Percentiles rank a stretch among this genome's conserved stretches.
Conservation (phyloP, 2,797 vertebrate species). For the Tauraco hartlaubi region DNA sequence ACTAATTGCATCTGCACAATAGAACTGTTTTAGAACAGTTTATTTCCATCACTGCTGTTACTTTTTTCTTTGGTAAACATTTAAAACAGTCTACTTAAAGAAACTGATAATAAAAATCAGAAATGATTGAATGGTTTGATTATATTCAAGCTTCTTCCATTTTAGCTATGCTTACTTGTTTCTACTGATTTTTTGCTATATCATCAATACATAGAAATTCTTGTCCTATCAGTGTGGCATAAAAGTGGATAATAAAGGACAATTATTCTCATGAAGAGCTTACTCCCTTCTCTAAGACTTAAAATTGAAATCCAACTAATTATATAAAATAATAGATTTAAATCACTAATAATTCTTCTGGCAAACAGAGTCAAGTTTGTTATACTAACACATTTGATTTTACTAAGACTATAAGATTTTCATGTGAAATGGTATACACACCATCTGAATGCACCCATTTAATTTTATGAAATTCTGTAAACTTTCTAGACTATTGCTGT, state of each 20-base stretch:
- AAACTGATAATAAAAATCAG: not conserved
- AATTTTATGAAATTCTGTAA: not conserved
- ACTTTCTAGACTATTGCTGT: not conserved
- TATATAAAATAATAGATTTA: not conserved
- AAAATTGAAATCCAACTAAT: not conserved
- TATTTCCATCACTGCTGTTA: not conserved
- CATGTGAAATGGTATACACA: not conserved
- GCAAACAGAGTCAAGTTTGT: slow-evolving; percentile 1
- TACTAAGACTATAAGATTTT: slow-evolving; percentile 32
- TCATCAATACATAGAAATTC: not conserved
- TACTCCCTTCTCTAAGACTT: not conserved
- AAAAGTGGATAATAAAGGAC: not conserved
- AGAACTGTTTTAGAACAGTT: not conserved
- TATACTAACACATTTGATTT: slow-evolving; percentile 32
- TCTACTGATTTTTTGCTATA: not conserved
- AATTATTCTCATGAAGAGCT: not conserved
- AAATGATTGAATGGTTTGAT: not conserved
- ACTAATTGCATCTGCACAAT: slow-evolving; percentile 37
- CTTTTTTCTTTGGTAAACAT: not conserved
- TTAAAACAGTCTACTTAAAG: not conserved
- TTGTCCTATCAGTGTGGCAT: not conserved
- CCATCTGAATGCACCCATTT: not conserved
- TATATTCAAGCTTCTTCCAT: not conserved
- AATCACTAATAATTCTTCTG: slow-evolving; percentile 58
- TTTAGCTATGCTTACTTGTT: not conserved